phyloP scores from a whole-genome alignment of 2,113 vertebrate genomes.

The Colistium nudipinnis region DNA sequence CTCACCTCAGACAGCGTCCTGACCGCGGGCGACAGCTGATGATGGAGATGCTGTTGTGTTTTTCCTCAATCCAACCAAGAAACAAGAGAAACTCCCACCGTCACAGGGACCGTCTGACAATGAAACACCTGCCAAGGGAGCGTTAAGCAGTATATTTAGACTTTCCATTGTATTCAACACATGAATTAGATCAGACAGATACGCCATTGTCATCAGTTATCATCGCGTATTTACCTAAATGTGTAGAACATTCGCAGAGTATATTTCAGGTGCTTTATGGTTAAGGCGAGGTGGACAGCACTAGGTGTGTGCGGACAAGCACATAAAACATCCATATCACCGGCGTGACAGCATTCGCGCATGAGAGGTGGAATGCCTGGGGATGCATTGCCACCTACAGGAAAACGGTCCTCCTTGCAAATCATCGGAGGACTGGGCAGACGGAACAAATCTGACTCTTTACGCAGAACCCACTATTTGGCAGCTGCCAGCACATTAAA shows the following conservation, averaged over 20 bases:
- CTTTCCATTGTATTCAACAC: not conserved
- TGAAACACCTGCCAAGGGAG: slow-evolving; percentile 71
- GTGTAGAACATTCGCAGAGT: too few relatives aligned
- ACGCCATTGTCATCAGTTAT: not conserved
- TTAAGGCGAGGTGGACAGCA: too few relatives aligned
- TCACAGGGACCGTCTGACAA: slow-evolving; percentile 83
- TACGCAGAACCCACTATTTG: too few relatives aligned
- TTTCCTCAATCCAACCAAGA: slow-evolving; percentile 48
- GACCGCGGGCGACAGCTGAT: slow-evolving; percentile 45
- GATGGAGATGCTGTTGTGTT: slow-evolving; percentile 30
- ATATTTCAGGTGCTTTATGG: too few relatives aligned
- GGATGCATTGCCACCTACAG: slow-evolving; percentile 71
- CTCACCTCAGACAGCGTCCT: slow-evolving; percentile 64
- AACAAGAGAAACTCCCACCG: slow-evolving; percentile 78
- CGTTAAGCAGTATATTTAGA: slow-evolving; percentile 19
- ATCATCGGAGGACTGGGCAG: not conserved
- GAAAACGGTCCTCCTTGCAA: slow-evolving; percentile 19
- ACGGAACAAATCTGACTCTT: too few relatives aligned
- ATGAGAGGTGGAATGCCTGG: slow-evolving; percentile 2
- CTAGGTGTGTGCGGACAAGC: not conserved
- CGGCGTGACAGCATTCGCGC: not conserved
- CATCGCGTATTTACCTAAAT: too few relatives aligned
- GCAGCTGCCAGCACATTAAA: too few relatives aligned
- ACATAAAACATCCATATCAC: not conserved
- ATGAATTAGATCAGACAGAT: not conserved